Conservation (phyloP, 2,888 invertebrate species). For the Drosophila borealis region DNA sequence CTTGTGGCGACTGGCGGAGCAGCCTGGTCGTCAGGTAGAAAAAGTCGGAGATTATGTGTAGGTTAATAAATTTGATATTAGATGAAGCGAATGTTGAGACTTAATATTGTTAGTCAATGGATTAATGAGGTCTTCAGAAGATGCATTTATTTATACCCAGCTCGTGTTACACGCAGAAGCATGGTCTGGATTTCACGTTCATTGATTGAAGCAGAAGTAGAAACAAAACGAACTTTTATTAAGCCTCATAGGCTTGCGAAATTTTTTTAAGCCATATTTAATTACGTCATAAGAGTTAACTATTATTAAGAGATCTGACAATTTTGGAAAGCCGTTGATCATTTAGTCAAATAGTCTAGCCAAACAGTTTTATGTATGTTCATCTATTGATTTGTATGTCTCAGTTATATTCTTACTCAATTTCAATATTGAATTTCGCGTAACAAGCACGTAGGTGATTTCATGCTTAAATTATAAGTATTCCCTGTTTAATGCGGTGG, state of each 20-base stretch:
- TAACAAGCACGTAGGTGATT: neutral
- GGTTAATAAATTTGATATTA: no score
- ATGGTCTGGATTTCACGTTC: no score
- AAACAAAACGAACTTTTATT: no score
- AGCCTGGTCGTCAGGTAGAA: neutral
- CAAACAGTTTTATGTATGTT: no score
- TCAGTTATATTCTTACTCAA: neutral
- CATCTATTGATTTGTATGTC: no score
- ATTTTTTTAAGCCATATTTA: no score
- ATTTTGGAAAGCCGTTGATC: no score
- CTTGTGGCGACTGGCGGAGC: neutral
- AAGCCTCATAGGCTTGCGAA: no score
- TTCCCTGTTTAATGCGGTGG: conserved; percentile 5
- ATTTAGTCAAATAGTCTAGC: no score
- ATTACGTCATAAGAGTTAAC: no score
- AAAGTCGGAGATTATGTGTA: neutral
- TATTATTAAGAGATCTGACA: no score
- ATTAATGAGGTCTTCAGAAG: neutral
- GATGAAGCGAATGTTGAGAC: neutral
- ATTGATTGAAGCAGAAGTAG: no score
- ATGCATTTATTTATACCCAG: neutral
- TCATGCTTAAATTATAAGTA: conserved; percentile 4
- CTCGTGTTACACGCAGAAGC: neutral
- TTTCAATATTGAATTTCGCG: neutral
- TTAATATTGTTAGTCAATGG: neutral